phyloP scores from a whole-genome alignment of 2,113 vertebrate genomes.

The Lepidothrix coronata region DNA sequence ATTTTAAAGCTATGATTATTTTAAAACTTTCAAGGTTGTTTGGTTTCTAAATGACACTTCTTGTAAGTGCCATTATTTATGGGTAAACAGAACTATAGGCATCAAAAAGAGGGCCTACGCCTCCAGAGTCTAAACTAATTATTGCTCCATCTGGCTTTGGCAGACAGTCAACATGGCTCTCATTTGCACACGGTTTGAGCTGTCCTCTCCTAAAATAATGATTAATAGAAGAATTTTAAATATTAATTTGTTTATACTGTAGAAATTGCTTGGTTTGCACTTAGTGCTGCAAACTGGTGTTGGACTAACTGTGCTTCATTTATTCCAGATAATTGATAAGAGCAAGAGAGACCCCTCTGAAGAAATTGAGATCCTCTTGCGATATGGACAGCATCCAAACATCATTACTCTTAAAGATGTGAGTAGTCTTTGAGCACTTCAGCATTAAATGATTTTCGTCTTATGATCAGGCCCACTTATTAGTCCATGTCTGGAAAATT shows the following conservation, averaged over 20 bases:
- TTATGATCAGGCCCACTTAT: background rate
- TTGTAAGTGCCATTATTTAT: background rate
- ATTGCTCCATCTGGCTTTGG: background rate
- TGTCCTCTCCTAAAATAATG: background rate
- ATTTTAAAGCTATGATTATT: background rate
- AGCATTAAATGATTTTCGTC: background rate
- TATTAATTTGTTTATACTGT: background rate
- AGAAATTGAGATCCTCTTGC: conserved; percentile 92
- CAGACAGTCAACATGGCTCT: background rate
- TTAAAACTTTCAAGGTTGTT: background rate
- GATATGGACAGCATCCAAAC: conserved; percentile 94
- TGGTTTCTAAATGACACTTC: background rate
- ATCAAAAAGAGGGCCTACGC: background rate
- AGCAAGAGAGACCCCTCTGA: conserved; percentile 90
- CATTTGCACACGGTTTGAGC: background rate
- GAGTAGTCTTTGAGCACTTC: conserved; percentile 57
- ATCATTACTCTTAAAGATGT: conserved; percentile 94
- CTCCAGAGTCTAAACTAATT: background rate
- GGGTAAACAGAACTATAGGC: background rate
- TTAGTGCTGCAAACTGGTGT: background rate
- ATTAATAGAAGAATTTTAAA: background rate
- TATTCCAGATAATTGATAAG: conserved; percentile 88
- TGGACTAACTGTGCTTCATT: background rate
- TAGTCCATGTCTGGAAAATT: background rate
- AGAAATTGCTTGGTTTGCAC: background rate